Evolutionary conservation across 2,888 invertebrate genomes (phyloP), one percentile per base, ranked within the genome.

Genomic region (Diarsia dahlii): DNA sequence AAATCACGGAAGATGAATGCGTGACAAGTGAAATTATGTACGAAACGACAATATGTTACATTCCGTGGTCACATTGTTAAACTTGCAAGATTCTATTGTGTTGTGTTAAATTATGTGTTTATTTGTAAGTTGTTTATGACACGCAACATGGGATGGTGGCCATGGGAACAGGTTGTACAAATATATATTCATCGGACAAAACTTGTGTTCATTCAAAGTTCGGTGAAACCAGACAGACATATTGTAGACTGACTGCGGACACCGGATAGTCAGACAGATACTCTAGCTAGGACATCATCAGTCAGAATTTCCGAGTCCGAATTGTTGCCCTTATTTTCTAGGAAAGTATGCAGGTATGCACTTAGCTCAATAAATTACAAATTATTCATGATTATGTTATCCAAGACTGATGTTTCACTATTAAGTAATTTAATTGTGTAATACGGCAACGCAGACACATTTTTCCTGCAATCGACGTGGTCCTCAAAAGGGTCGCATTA

Each of bases 61-160:
- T 72, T 69, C 54, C n/a, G 20, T 64, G 82, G 52, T 60, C 15
- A 70, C 58, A 63, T 72, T 60, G 65, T 66, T 54, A 10, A 46
- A 39, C 54, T 73, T 52, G 45, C 48, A 50, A 74, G 80, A 73
- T 65, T 83, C 46, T 54, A 78, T 83, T 84, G 82, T 78, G 69
- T 58, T 15, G 1, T 12, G 28, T 20, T 4, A 48, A 28, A 64
- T 62, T 15, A 76, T 71, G 83, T 82, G 66, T 78, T 69, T 85
- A 58, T 63, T 39, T 82, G 15, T 48, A 72, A 70, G 60, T 58
- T 85, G 77, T 71, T 62, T 81, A 15, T 68, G 48, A 20, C 58
- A 63, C 66, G 56, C 84, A 15, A 48, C 28, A 13, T 46, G 34
- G 15, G 15, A 63, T 50, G 63, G 58, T 39, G 69, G 4, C 20